Evolutionary conservation across 2,888 invertebrate species (phyloP).

Genomic region (Tenthredo mesomela): DNA sequence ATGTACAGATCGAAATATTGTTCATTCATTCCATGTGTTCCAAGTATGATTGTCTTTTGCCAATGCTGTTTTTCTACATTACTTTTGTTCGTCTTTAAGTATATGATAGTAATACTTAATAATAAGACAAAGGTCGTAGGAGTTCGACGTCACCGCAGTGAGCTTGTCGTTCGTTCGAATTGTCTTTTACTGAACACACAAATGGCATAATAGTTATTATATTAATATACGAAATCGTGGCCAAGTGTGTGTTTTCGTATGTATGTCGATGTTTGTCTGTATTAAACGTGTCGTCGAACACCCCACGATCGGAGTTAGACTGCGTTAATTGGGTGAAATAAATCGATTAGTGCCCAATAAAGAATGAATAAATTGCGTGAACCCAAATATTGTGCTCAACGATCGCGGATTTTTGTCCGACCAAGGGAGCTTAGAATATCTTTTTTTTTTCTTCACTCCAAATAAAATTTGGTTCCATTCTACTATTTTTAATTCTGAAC

Average conservation of each 20-base stretch:
- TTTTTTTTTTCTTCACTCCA: not conserved
- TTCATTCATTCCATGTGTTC: constrained; percentile 49
- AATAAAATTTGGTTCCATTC: not conserved
- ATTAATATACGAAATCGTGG: constrained; percentile 47
- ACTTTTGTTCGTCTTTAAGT: constrained; percentile 33
- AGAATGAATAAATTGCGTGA: not conserved
- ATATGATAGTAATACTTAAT: constrained; percentile 27
- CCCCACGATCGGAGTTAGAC: constrained; percentile 31
- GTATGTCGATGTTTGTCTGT: constrained; percentile 39
- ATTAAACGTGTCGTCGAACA: constrained; percentile 40
- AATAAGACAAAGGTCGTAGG: constrained; percentile 34
- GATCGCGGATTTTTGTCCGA: constrained; percentile 8
- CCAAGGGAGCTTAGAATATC: not conserved
- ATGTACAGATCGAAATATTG: constrained; percentile 42
- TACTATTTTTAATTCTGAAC: not conserved
- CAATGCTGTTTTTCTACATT: constrained; percentile 37
- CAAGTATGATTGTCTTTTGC: constrained; percentile 29
- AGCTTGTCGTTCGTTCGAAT: constrained; percentile 25
- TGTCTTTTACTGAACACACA: constrained; percentile 2
- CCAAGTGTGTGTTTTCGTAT: constrained; percentile 28
- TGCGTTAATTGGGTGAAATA: constrained; percentile 26
- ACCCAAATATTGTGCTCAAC: constrained; percentile 4
- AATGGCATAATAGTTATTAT: constrained; percentile 46
- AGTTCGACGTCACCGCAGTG: constrained; percentile 22
- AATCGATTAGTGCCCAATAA: not conserved